Base-by-base conservation (phyloP, 2,797 vertebrate genomes). In the Urocyon cinereoargenteus region DNA sequence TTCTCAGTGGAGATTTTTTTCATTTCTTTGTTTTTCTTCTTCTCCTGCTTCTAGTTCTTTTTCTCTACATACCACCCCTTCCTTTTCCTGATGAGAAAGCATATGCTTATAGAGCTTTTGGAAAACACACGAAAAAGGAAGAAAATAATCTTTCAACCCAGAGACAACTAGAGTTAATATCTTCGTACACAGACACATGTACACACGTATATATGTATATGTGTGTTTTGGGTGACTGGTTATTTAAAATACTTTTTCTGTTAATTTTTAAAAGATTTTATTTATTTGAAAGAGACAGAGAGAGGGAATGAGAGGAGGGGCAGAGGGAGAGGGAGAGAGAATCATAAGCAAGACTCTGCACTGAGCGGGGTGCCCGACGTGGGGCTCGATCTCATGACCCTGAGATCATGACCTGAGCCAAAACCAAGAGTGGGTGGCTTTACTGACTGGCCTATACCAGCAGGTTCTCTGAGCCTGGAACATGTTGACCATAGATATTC, bases 91-190 rank as follows among this genome's bases (percentile, higher is more conserved):
- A 62, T 95, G 40, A 94, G 59, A 68, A 96, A 81, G 51, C 61
- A 79, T 34, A 72, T 5, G 24, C 36, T 61, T 59, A 55, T 28
- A 73, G 61, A 93, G 31, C 16, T 73, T 92, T 85, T 15, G 40
- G 77, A 73, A 93, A 68, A 84, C 45, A 83, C 7, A 51, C n/a
- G 55, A 49, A 13, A 24, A 84, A 26, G 61, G 77, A 87, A 86
- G 79, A 90, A 78, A 53, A 81, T 36, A 68, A 49, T 53, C 21
- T 94, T 97, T 81, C 82, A 61, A 14, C n/a, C 13, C 72, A 49
- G 34, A 77, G 49, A 68, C 22, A 61, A 26, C 5, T 28, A 57
- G 36, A 55, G 22, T 55, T 88, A 53, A 22, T 61, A 82, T 77
- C 59, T 22, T 62, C 8, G 5, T 31, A 22, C 36, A 59, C 57